phyloP scores from a whole-genome alignment of 2,888 invertebrate species.

The Habrosyne pyritoides region DNA sequence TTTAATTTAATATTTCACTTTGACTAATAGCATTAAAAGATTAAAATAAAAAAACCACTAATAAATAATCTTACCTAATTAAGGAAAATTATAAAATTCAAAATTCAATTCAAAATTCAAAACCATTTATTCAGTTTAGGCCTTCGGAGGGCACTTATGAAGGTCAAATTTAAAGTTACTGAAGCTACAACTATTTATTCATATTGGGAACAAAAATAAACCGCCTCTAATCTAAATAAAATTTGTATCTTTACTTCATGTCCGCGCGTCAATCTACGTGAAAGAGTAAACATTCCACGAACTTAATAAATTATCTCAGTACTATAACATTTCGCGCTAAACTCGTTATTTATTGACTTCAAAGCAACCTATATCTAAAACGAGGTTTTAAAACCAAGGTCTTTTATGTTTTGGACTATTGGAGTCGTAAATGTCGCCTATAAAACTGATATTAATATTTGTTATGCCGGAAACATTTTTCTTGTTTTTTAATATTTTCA shows the following conservation, averaged over 20 bases:
- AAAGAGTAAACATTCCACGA: conserved; percentile 46
- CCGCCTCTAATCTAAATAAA: conserved; percentile 14
- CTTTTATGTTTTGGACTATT: conserved; percentile 33
- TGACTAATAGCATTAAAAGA: too few species aligned
- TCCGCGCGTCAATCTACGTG: conserved; percentile 39
- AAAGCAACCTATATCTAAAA: conserved; percentile 65
- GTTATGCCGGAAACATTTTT: conserved; percentile 30
- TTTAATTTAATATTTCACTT: too few species aligned
- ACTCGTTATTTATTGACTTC: conserved; percentile 59
- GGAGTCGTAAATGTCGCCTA: conserved; percentile 41
- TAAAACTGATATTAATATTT: conserved; percentile 41
- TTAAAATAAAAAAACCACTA: too few species aligned
- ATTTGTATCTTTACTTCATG: conserved; percentile 30
- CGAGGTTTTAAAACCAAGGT: conserved; percentile 59
- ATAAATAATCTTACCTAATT: too few species aligned
- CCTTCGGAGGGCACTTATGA: too few species aligned
- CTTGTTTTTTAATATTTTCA: conserved; percentile 34
- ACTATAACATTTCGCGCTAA: conserved; percentile 22
- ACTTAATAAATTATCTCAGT: conserved; percentile 11
- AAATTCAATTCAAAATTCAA: too few species aligned
- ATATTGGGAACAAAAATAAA: conserved; percentile 5
- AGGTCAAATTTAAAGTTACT: too few species aligned
- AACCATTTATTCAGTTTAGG: too few species aligned
- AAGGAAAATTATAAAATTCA: too few species aligned
- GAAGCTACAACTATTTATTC: too few species aligned